Conservation (phyloP, 2,888 invertebrate species). For the Macrophya annulata region DNA sequence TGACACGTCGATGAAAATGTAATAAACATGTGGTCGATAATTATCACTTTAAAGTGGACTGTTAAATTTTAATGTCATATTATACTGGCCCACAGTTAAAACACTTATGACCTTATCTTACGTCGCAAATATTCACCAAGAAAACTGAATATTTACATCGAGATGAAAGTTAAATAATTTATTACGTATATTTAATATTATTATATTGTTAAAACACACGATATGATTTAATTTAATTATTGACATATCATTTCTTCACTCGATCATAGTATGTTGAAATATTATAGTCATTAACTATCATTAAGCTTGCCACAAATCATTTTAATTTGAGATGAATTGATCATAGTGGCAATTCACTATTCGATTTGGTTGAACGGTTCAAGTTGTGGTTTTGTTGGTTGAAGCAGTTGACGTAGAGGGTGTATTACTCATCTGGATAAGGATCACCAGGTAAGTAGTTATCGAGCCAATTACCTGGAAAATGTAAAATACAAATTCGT, state of each 20-base stretch:
- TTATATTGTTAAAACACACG: background rate
- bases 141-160: background rate
- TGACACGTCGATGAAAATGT: background rate
- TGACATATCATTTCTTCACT: background rate
- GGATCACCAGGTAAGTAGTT: slow-evolving; percentile 51
- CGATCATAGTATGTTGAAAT: background rate
- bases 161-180: background rate
- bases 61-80: background rate
- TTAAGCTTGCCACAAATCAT: background rate
- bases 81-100: background rate
- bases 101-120: background rate
- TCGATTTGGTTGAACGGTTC: background rate
- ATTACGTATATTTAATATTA: background rate
- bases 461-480: slow-evolving; percentile 40
- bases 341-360: background rate
- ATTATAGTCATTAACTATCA: background rate
- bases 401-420: background rate
- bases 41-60: background rate
- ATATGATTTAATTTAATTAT: background rate
- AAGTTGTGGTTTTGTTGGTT: background rate
- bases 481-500: background rate
- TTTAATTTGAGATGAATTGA: background rate
- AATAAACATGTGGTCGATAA: background rate
- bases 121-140: background rate
- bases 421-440: slow-evolving; percentile 47